These are phyloP conservation scores for Electrona antarctica DNA, from an alignment of 2,113 vertebrate genomes.

Conservation along the genomic window DNA sequence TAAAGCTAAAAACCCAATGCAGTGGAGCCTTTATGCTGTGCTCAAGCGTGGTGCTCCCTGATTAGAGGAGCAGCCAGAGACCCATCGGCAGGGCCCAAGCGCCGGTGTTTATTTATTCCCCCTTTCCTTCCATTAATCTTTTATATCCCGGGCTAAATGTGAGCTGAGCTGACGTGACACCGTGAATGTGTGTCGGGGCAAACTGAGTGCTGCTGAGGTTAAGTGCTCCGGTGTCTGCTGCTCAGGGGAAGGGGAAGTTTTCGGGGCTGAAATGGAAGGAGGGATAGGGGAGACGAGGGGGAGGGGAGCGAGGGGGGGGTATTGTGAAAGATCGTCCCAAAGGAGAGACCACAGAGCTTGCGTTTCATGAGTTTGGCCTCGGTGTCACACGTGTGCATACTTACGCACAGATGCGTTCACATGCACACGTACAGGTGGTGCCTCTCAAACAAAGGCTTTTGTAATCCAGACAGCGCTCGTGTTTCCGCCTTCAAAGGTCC, in stretches of 20 bases:
- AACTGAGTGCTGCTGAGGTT: conserved; percentile 69
- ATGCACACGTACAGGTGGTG: conserved; percentile 52
- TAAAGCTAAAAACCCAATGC: conserved; percentile 54
- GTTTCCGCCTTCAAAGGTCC: conserved; percentile 48
- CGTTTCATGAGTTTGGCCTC: conserved; percentile 62
- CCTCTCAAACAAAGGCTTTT: conserved; percentile 40
- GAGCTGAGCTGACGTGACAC: conserved; percentile 72
- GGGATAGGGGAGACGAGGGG: neutral
- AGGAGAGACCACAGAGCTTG: conserved; percentile 60
- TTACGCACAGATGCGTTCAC: conserved; percentile 19
- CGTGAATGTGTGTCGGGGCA: conserved; percentile 61
- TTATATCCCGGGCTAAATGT: conserved; percentile 72
- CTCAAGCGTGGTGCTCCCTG: conserved; percentile 38
- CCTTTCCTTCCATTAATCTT: conserved; percentile 69
- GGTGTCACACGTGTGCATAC: conserved; percentile 28
- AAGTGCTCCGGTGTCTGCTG: conserved; percentile 75
- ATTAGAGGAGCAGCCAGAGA: conserved; percentile 38
- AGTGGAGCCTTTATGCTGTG: conserved; percentile 33
- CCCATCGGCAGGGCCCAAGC: conserved; percentile 48
- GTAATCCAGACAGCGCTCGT: conserved; percentile 58
- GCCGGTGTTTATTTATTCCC: conserved; percentile 44
- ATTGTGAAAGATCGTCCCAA: conserved; percentile 54
- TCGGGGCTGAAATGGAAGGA: conserved; percentile 30
- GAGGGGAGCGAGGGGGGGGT: conserved; percentile 28
- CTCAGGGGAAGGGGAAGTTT: conserved; percentile 53